These are phyloP conservation scores for Caenorhabditis imperialis DNA, from an alignment of 2,888 invertebrate genomes.

Conservation along the genomic window DNA sequence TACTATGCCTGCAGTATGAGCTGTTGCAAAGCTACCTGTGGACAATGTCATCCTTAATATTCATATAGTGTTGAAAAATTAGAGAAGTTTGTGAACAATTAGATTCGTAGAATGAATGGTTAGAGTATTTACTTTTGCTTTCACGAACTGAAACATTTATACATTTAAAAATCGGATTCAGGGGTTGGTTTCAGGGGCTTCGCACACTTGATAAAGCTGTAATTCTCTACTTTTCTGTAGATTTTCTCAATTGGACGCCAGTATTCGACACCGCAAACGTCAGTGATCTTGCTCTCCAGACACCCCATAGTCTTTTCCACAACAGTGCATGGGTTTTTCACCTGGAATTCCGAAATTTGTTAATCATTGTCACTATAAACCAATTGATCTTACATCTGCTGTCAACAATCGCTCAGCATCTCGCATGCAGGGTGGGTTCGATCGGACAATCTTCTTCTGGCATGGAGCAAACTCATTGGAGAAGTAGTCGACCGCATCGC, in stretches of 20 bases:
- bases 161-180: neutral
- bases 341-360: constrained; percentile 5
- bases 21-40: constrained; percentile 45
- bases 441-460: constrained; percentile 27
- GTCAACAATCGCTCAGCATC: constrained; percentile 9
- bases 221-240: constrained; percentile 9
- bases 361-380: too few relatives aligned
- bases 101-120: neutral
- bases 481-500: constrained; percentile 37
- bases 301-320: constrained; percentile 9
- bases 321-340: constrained; percentile 16
- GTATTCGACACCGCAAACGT: constrained; percentile 31
- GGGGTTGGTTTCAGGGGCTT: neutral
- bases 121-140: neutral
- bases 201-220: constrained; percentile 23
- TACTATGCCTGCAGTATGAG: constrained; percentile 51
- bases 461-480: constrained; percentile 37
- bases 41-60: constrained; percentile 41
- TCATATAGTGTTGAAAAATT: neutral
- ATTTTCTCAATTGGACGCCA: constrained; percentile 25
- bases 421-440: constrained; percentile 39
- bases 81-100: neutral
- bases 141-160: neutral
- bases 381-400: neutral
- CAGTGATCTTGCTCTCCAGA: constrained; percentile 18